phyloP scores from a whole-genome alignment of 30 jellyfish, hydroid and myxozoan species.

The Haliclystus octoradiatus region DNA sequence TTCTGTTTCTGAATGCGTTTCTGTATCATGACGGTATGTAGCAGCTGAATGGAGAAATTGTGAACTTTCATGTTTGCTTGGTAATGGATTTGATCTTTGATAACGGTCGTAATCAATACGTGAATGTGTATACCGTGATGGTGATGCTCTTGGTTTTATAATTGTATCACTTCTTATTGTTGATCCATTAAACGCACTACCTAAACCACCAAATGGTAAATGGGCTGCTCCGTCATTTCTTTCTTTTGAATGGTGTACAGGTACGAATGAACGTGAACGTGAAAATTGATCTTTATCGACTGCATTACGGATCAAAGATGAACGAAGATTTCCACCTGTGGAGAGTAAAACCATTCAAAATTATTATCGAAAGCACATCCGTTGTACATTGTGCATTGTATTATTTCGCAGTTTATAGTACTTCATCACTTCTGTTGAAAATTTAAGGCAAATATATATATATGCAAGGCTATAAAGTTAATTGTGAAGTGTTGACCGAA shows the following conservation, averaged over 20 bases:
- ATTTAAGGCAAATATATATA: too few species aligned
- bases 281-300: neutral
- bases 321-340: too few species aligned
- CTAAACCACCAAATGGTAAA: neutral
- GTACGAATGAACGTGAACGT: neutral
- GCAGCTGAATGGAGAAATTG: neutral
- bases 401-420: too few species aligned
- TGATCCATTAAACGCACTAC: neutral
- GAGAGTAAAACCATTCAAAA: too few species aligned
- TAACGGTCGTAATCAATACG: neutral
- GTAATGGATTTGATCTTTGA: neutral
- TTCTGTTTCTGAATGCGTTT: neutral
- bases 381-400: too few species aligned
- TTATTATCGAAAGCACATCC: too few species aligned
- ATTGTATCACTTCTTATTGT: neutral
- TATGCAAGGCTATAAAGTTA: too few species aligned
- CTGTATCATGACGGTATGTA: neutral
- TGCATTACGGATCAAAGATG: neutral
- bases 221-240: neutral
- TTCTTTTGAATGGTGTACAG: neutral
- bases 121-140: neutral
- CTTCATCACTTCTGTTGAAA: too few species aligned
- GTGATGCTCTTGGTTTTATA: neutral
- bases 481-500: too few species aligned
- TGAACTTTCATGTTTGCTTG: too few species aligned